Conservation (phyloP, 2,113 vertebrate species). For the Nibea albiflora region DNA sequence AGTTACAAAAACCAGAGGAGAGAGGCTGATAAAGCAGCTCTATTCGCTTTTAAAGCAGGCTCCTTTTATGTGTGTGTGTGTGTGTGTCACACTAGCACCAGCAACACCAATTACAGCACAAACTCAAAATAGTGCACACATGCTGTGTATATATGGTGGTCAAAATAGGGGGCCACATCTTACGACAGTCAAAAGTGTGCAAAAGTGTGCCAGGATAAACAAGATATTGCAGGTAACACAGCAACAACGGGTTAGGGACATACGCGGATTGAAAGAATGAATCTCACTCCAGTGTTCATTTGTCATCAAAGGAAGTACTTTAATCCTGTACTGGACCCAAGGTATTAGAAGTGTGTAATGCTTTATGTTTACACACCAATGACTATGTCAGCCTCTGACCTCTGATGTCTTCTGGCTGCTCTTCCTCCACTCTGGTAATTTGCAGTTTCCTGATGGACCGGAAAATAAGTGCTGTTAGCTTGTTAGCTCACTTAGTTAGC, state of each 20-base stretch:
- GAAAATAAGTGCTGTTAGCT: too few relatives aligned
- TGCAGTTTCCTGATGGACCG: too few relatives aligned
- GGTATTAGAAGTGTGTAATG: too few relatives aligned
- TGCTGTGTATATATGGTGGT: neutral
- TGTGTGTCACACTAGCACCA: neutral
- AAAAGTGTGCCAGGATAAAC: neutral
- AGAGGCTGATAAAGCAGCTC: slow-evolving; percentile 49
- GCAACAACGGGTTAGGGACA: neutral
- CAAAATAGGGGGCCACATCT: slow-evolving; percentile 1
- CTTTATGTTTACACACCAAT: too few relatives aligned
- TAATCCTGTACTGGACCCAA: neutral
- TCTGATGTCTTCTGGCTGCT: too few relatives aligned
- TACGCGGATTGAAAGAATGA: neutral
- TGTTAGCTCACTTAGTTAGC: too few relatives aligned
- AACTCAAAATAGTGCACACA: slow-evolving; percentile 27
- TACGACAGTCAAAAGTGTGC: neutral
- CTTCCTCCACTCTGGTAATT: too few relatives aligned
- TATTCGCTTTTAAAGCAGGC: slow-evolving; percentile 39
- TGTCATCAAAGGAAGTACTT: neutral
- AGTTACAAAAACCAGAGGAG: neutral
- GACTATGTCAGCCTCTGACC: too few relatives aligned
- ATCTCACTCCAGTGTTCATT: too few relatives aligned
- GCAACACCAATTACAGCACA: neutral
- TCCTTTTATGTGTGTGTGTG: slow-evolving; percentile 17
- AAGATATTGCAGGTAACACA: neutral